phyloP scores from a whole-genome alignment of 1,140 invertebrate species.

The Teleogryllus occipitalis region DNA sequence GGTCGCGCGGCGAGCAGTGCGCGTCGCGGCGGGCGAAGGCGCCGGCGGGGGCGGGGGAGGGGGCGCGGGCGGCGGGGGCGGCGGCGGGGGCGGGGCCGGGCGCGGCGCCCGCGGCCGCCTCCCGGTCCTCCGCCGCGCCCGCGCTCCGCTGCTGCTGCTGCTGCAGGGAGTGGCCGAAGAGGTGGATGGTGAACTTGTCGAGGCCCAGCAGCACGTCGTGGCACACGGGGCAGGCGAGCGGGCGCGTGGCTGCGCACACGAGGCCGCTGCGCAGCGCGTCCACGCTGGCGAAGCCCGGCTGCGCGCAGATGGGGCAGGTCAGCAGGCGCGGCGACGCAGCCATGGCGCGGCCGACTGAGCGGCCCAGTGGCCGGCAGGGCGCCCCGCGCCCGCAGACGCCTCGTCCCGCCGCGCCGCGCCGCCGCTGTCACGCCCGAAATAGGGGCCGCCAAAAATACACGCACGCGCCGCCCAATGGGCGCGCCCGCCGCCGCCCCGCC shows the following conservation, averaged over 20 bases:
- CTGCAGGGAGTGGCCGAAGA: conserved; percentile 55
- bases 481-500: too few species aligned
- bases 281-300: conserved; percentile 58
- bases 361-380: too few species aligned
- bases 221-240: conserved; percentile 65
- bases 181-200: conserved; percentile 76
- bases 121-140: background rate
- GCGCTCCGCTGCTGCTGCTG: background rate
- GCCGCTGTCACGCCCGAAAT: too few species aligned
- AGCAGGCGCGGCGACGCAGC: conserved; percentile 36
- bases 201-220: conserved; percentile 62
- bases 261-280: conserved; percentile 60
- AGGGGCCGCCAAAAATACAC: too few species aligned
- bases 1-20: background rate
- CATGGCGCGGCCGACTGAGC: too few species aligned
- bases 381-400: too few species aligned
- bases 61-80: background rate
- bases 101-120: background rate
- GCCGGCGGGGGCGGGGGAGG: background rate
- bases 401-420: too few species aligned
- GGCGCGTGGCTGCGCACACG: conserved; percentile 63
- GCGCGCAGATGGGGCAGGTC: conserved; percentile 64
- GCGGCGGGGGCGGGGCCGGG: background rate
- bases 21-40: background rate
- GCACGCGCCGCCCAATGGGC: too few species aligned